These are phyloP conservation scores for Leptinotarsa rubiginosa DNA, from an alignment of 2,888 invertebrate genomes.

Conservation along the genomic window DNA sequence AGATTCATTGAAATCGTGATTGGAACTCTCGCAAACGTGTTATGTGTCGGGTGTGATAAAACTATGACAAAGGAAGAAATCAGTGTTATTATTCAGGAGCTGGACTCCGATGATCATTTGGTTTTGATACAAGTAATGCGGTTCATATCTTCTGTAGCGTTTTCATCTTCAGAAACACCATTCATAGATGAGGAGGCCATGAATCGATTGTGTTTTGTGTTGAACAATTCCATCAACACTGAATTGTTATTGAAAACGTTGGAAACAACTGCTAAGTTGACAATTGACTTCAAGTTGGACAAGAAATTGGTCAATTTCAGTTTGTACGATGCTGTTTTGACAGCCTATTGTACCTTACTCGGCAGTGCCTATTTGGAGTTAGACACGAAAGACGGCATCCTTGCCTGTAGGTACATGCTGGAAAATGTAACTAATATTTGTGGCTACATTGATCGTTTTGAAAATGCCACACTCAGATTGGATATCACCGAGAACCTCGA, in stretches of 20 bases:
- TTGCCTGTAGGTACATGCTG: constrained; percentile 50
- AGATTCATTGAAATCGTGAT: constrained; percentile 83
- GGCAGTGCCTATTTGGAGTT: constrained; percentile 49
- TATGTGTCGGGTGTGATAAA: constrained; percentile 71
- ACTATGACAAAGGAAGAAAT: constrained; percentile 72
- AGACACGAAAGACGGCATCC: constrained; percentile 50
- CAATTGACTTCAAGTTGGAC: constrained; percentile 51
- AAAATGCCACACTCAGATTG: constrained; percentile 38
- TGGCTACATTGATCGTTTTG: constrained; percentile 47
- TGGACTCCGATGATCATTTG: constrained; percentile 76
- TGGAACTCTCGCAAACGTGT: constrained; percentile 87
- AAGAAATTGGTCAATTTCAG: constrained; percentile 45
- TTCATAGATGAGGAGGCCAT: constrained; percentile 68
- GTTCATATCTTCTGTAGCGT: constrained; percentile 69
- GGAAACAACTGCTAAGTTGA: constrained; percentile 68
- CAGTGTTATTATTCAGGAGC: constrained; percentile 69
- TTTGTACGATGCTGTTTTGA: constrained; percentile 48
- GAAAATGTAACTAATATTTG: constrained; percentile 57
- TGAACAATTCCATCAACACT: constrained; percentile 79
- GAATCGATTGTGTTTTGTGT: constrained; percentile 75
- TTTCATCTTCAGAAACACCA: constrained; percentile 66
- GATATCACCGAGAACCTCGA: constrained; percentile 44
- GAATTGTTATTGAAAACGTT: constrained; percentile 71
- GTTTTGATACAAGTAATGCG: constrained; percentile 81
- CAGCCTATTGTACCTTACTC: constrained; percentile 51